phyloP scores from a whole-genome alignment of 2,113 vertebrate genomes.

The Actenoides lindsayi region DNA sequence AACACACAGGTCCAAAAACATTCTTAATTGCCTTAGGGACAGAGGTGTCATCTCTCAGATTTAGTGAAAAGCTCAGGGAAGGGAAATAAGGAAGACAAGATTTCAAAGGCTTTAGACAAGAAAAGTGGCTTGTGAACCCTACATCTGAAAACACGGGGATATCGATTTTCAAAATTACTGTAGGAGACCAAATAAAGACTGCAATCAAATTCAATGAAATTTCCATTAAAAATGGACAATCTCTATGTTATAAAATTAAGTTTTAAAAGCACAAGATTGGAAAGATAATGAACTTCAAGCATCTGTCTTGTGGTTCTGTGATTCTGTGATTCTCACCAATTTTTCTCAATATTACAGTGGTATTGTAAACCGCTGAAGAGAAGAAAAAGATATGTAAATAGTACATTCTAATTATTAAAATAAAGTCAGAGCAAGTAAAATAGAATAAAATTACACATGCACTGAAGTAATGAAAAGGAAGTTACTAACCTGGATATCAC shows the following conservation, averaged over 20 bases:
- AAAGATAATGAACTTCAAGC: background rate
- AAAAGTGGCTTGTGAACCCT: background rate
- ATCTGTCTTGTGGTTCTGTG: background rate
- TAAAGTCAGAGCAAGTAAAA: background rate
- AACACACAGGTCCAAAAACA: background rate
- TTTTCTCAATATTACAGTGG: background rate
- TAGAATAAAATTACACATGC: background rate
- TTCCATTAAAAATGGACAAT: background rate
- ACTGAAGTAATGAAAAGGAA: background rate
- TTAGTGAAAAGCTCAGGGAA: background rate
- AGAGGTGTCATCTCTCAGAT: background rate
- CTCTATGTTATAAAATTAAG: background rate
- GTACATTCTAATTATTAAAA: background rate
- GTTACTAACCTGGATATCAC: background rate
- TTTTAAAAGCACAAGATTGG: background rate
- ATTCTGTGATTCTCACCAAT: background rate
- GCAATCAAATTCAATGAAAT: background rate
- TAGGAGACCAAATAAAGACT: background rate
- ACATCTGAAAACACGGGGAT: background rate
- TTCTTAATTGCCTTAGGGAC: background rate
- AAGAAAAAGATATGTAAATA: background rate
- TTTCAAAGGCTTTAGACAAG: background rate
- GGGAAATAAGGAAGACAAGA: background rate
- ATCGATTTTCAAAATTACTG: background rate
- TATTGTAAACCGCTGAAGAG: background rate